These are phyloP conservation scores for Lordiphosa fenestrarum DNA, from an alignment of 2,888 invertebrate genomes.

Conservation along the genomic window DNA sequence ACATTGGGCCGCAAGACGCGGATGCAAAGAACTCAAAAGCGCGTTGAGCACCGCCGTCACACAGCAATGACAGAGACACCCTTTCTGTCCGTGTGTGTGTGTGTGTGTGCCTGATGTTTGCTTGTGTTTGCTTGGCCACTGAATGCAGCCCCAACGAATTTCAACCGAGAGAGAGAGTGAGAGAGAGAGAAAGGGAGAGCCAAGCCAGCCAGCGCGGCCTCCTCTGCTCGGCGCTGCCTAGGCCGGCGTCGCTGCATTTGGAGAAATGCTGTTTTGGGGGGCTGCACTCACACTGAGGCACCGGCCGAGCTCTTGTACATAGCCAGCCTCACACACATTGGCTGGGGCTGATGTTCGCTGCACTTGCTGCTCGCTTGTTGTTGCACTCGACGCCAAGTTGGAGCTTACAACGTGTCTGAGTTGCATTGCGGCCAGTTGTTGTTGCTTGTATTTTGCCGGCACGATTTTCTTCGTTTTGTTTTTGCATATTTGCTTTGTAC, in stretches of 20 bases:
- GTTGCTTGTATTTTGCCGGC: constrained; percentile 27
- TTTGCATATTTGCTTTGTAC: constrained; percentile 22
- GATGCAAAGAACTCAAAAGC: constrained; percentile 71
- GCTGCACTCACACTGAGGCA: constrained; percentile 49
- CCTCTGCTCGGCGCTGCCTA: constrained; percentile 2
- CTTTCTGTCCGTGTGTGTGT: constrained; percentile 12
- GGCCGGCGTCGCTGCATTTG: constrained; percentile 52
- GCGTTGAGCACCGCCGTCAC: constrained; percentile 41
- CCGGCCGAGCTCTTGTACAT: constrained; percentile 53
- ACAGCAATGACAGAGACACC: constrained; percentile 25
- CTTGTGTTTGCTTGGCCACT: constrained; percentile 26
- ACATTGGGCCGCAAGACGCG: constrained; percentile 66
- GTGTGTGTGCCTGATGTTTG: constrained; percentile 44
- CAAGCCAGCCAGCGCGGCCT: not conserved
- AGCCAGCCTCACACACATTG: constrained; percentile 73
- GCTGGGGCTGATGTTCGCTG: constrained; percentile 44
- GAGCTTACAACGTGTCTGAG: constrained; percentile 46
- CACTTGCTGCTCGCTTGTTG: constrained; percentile 16
- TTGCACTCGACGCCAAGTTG: constrained; percentile 22
- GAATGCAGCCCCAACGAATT: constrained; percentile 52
- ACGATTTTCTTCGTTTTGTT: constrained; percentile 11
- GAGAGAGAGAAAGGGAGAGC: constrained; percentile 13
- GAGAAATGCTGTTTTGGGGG: constrained; percentile 73
- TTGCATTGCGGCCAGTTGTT: constrained; percentile 39
- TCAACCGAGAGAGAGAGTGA: constrained; percentile 40